Base-by-base conservation (phyloP, 1,140 invertebrate species). In the Onthophagus taurus region DNA sequence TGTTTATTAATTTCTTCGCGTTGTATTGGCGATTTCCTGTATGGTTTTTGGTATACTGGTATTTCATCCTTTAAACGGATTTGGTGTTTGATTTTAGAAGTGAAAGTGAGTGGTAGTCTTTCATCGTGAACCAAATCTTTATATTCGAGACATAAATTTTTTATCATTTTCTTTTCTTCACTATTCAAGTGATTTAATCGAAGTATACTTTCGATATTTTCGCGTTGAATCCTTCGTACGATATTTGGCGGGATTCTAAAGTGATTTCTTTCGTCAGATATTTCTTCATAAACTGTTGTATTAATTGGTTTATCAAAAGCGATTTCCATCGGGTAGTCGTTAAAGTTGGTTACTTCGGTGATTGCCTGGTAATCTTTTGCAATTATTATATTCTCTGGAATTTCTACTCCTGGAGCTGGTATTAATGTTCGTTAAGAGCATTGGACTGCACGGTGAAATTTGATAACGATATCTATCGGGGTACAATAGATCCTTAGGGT, bases 1-100 rank as follows among this genome's bases (percentile, higher is more conserved):
- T 56, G 47, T 45, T 45, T 49, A 19, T 54, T 42, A n/a, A 54
- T 43, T 49, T 54, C 47, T 17, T 41, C 24, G 30, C 49, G 46
- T 19, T 55, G 49, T 19, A 34, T 12, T 16, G 41, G 31, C 11
- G 51, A 44, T 30, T 37, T 44, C n/a, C 51, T 35, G 45, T 53
- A 51, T 4, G 42, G 24, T 44, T 46, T 50, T 23, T 33, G 34
- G 36, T 49, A 31, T 11, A 48, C 31, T 7, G 47, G 50, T 17
- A 24, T 24, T 23, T 44, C 26, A 4, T 33, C 31, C 17, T 24
- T 44, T 20, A 35, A 23, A 21, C 21, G 19, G n/a, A 44, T 8
- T 44, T 21, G n/a, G 21, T 44, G 42, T 21, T 34, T 34, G 1
- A 44, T 23, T 7, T 12, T 29, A 35, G 24, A 26, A 2, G 20